These are phyloP conservation scores for Scaptomyza caliginosa DNA, from an alignment of 2,888 invertebrate species.

Conservation along the genomic window DNA sequence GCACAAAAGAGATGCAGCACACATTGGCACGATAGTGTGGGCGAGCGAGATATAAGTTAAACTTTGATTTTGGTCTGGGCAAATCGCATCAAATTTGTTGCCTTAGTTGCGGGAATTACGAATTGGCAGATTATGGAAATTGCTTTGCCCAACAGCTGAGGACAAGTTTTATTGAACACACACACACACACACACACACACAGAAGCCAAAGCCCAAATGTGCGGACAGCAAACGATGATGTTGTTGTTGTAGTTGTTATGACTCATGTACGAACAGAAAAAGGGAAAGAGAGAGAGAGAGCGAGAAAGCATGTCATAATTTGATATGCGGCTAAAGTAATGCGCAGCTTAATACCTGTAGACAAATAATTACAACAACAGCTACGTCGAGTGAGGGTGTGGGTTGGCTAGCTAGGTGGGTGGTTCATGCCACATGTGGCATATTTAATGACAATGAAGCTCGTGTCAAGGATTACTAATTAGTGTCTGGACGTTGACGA, in stretches of 20 bases:
- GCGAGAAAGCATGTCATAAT: constrained; percentile 53
- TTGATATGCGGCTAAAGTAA: constrained; percentile 67
- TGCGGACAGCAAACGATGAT: constrained; percentile 28
- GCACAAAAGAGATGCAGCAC: constrained; percentile 16
- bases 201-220: constrained; percentile 23
- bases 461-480: constrained; percentile 80
- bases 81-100: constrained; percentile 71
- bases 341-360: constrained; percentile 70
- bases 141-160: constrained; percentile 52
- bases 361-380: constrained; percentile 74
- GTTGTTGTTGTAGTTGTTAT: constrained; percentile 30
- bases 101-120: constrained; percentile 72
- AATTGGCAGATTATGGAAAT: constrained; percentile 79
- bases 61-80: constrained; percentile 14
- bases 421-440: constrained; percentile 61
- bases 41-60: constrained; percentile 8
- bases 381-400: not conserved
- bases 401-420: constrained; percentile 4
- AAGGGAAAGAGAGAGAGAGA: not conserved
- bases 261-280: constrained; percentile 32
- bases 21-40: not conserved
- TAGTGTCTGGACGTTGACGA: constrained; percentile 77
- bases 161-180: constrained; percentile 50
- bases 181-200: not conserved
- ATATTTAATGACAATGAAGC: constrained; percentile 75